Base-by-base conservation (phyloP, 1,140 invertebrate genomes). In the Rhagoletis zephyria region DNA sequence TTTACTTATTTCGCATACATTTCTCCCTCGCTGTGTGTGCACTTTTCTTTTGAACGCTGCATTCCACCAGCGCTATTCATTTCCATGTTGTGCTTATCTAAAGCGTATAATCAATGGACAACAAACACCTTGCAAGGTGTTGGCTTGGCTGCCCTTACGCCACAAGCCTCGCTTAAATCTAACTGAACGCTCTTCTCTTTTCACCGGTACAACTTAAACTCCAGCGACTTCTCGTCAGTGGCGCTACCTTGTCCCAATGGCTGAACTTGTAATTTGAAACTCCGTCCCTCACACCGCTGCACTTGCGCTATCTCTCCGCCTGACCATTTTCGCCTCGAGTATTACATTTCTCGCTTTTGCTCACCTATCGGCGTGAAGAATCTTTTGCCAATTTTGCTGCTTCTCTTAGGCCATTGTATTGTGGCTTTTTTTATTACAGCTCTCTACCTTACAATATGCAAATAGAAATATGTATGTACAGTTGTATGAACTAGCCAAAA, bases 381-480 rank as follows among this genome's bases (percentile, higher is more conserved):
- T 87, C 87, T 87, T 77, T 87, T 87, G 65, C 48, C 87, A 77
- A 48, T 87, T 64, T 81, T 81, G 48, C 60, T 87, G 42, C 48
- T 89, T 88, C 87, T 88, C 87, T 16, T 45, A 6, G 63, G 89
- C 88, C 88, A 87, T 85, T 89, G 89, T 91, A 90, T 90, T 87
- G 56, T 86, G 87, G 90, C 88, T 88, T 90, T 90, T 90, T 89
- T 89, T 89, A 90, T 91, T 90, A n/a, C 16, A 56, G 19, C 6
- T 42, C n/a, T 7, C 3, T 9, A 81, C 74, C 42, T 16, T n/a
- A 9, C 45, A 42, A 30, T 51, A 81, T 81, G 74, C 30, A 81
- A 81, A 81, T 81, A 42, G 48, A 56, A 81, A 30, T 74, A 48
- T n/a, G 42, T 74, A 74, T 67, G 64, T 67, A 67, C 64, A 67